Percentiles rank a stretch among this genome's conserved stretches.
Conservation (phyloP, 2,888 invertebrate genomes). For the Ptilodon capucinus region DNA sequence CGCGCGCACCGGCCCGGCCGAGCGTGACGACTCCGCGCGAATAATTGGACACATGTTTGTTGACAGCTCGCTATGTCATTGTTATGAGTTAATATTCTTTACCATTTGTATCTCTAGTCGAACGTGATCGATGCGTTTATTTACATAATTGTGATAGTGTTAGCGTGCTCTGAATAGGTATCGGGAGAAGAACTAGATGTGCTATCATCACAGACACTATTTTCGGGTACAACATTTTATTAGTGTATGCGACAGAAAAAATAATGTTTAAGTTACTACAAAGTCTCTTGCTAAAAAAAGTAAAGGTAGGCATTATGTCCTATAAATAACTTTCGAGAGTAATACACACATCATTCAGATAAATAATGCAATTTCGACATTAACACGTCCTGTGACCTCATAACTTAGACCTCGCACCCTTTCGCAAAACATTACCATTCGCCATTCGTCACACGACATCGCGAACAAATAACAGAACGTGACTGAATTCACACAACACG, state of each 20-base stretch:
- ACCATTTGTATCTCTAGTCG: not conserved
- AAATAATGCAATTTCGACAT: slow-evolving; percentile 10
- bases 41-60: slow-evolving; percentile 35
- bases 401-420: slow-evolving; percentile 36
- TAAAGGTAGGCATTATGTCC: too few relatives aligned
- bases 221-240: too few relatives aligned
- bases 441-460: slow-evolving; percentile 33
- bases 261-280: too few relatives aligned
- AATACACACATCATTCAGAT: not conserved
- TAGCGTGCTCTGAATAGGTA: not conserved
- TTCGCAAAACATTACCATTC: slow-evolving; percentile 23
- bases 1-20: slow-evolving; percentile 16
- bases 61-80: not conserved
- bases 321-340: not conserved
- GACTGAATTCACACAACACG: not conserved
- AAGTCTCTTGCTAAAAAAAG: too few relatives aligned
- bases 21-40: slow-evolving; percentile 11
- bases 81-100: not conserved
- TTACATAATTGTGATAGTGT: not conserved
- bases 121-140: not conserved
- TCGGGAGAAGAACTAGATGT: not conserved
- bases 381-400: slow-evolving; percentile 47
- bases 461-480: slow-evolving; percentile 14
- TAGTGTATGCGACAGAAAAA: too few relatives aligned
- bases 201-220: too few relatives aligned